A percentile compares a stretch with the other conserved stretches of the same genome.
These are phyloP conservation scores for Sula dactylatra DNA, from an alignment of 2,113 vertebrate genomes.

Conservation along the genomic window DNA sequence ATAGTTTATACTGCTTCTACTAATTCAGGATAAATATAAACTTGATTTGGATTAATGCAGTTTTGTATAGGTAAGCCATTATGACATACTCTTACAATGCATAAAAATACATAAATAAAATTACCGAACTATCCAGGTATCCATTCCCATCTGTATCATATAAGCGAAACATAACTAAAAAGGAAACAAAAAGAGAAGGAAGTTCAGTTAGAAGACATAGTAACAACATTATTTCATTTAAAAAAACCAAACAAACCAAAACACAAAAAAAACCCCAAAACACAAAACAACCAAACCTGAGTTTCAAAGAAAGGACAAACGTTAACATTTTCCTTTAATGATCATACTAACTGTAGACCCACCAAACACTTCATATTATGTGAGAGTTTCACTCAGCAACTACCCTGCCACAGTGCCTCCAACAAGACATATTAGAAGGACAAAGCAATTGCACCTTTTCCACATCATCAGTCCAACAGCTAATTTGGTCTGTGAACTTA, in stretches of 20 bases:
- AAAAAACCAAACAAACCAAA: not conserved
- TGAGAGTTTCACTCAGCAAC: not conserved
- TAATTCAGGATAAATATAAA: not conserved
- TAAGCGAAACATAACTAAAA: constrained; percentile 85
- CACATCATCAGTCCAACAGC: not conserved
- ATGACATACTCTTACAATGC: not conserved
- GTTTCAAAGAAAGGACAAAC: not conserved
- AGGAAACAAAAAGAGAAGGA: constrained; percentile 1
- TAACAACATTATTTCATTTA: not conserved
- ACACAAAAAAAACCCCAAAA: not conserved
- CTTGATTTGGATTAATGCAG: not conserved
- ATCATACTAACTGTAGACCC: not conserved
- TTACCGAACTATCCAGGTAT: constrained; percentile 84
- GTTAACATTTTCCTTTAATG: not conserved
- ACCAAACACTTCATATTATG: not conserved
- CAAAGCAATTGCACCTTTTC: not conserved
- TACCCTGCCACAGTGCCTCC: not conserved
- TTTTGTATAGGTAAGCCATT: not conserved
- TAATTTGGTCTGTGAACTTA: not conserved
- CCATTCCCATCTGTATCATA: constrained; percentile 86
- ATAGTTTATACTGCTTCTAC: not conserved
- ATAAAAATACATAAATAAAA: not conserved
- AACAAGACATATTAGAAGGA: rapidly evolving
- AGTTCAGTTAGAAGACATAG: not conserved
- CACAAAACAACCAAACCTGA: not conserved